Evolutionary conservation across 1,140 invertebrate species (phyloP).

Genomic region (Cydia splendana): DNA sequence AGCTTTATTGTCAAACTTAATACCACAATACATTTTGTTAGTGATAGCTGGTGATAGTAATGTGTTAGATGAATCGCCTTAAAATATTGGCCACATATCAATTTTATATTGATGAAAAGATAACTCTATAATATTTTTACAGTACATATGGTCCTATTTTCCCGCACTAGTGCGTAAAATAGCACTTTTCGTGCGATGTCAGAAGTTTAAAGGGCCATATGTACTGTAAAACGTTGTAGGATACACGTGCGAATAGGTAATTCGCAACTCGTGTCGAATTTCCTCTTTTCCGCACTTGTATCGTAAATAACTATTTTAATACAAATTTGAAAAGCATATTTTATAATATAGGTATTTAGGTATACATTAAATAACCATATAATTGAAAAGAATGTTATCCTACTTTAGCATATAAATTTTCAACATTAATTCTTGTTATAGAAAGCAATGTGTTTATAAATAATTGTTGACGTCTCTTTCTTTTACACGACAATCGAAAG

Average conservation of each 20-base stretch:
- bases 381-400: background rate
- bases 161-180: no score
- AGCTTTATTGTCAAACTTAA: conserved; percentile 29
- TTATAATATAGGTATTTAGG: no score
- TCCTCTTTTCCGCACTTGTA: no score
- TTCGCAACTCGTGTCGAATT: no score
- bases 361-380: background rate
- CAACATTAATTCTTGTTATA: background rate
- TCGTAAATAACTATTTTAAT: background rate
- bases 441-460: no score
- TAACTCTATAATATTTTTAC: background rate
- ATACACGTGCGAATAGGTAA: no score
- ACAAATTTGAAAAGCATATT: background rate
- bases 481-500: background rate
- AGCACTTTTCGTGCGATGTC: no score
- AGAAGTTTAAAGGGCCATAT: no score
- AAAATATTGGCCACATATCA: background rate
- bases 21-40: background rate
- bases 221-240: no score
- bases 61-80: background rate
- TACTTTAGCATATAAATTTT: background rate
- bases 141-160: no score
- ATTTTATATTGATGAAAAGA: background rate
- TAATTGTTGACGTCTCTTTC: background rate
- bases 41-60: background rate